phyloP scores from a whole-genome alignment of 1,140 invertebrate species.

The Mactra quadrangularis region DNA sequence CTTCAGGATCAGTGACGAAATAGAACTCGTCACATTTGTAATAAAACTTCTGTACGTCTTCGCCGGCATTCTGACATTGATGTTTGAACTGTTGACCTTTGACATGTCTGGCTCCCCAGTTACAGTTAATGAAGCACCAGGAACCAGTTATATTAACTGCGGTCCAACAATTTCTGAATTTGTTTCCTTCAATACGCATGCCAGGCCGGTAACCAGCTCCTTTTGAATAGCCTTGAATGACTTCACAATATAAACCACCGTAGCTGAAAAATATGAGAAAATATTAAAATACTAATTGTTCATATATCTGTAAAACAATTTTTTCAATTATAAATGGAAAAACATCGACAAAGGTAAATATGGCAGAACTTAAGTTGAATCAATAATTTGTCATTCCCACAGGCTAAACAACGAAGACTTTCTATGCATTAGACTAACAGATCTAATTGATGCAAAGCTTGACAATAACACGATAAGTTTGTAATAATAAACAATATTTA shows the following conservation, averaged over 20 bases:
- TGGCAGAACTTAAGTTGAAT: no score
- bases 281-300: no score
- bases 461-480: no score
- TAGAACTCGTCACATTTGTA: constrained; percentile 84
- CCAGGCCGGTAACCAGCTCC: constrained; percentile 99
- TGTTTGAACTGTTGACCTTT: constrained; percentile 63
- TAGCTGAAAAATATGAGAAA: constrained; percentile 88
- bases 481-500: no score
- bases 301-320: neutral
- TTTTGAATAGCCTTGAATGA: constrained; percentile 99
- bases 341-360: neutral
- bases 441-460: no score
- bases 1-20: constrained; percentile 86
- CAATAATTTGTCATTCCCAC: no score
- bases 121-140: constrained; percentile 83
- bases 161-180: constrained; percentile 85
- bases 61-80: constrained; percentile 25
- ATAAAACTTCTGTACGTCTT: constrained; percentile 65
- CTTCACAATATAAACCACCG: constrained; percentile 98
- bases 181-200: constrained; percentile 93
- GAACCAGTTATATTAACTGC: constrained; percentile 79
- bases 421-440: no score
- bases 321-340: neutral
- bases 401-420: no score
- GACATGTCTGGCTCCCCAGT: constrained; percentile 84